Conservation (phyloP, 2,888 invertebrate species). For the Drosophila mulleri region DNA sequence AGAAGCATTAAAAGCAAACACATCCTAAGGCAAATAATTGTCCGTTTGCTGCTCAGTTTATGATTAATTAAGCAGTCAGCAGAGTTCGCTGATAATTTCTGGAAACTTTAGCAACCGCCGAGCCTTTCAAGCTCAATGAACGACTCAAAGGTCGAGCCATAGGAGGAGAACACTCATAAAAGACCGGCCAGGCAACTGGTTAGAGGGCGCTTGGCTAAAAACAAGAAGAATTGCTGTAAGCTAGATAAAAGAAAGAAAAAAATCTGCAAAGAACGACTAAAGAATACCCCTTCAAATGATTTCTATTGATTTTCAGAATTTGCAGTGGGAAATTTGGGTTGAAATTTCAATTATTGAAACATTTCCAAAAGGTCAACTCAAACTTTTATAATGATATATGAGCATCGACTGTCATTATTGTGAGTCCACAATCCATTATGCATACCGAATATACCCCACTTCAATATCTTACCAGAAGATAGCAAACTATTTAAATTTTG, state of each 20-base stretch:
- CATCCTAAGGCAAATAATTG: conserved; percentile 22
- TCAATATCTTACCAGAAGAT: too few species aligned
- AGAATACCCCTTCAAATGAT: background rate
- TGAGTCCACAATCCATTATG: background rate
- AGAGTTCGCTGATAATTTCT: conserved; percentile 21
- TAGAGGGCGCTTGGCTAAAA: conserved; percentile 3
- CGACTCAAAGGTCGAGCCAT: conserved; percentile 33
- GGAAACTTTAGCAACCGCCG: conserved; percentile 1
- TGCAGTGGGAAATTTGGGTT: too few species aligned
- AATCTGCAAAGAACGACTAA: background rate
- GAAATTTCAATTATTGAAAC: too few species aligned
- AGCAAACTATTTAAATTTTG: conserved; percentile 9
- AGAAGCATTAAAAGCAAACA: conserved; percentile 14
- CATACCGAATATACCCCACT: background rate
- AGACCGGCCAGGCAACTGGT: conserved; percentile 2
- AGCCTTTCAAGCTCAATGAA: conserved; percentile 40
- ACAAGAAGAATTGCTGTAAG: conserved; percentile 24
- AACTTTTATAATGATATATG: background rate
- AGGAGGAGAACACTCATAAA: background rate
- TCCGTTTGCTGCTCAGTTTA: conserved; percentile 13
- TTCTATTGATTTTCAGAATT: too few species aligned
- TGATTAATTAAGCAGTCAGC: conserved; percentile 31
- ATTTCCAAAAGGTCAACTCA: too few species aligned
- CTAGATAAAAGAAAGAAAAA: background rate
- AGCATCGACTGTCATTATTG: background rate